A percentile compares a stretch with the other conserved stretches of the same genome.
phyloP scores from a whole-genome alignment of 2,888 invertebrate species.

The Amiota mariae region DNA sequence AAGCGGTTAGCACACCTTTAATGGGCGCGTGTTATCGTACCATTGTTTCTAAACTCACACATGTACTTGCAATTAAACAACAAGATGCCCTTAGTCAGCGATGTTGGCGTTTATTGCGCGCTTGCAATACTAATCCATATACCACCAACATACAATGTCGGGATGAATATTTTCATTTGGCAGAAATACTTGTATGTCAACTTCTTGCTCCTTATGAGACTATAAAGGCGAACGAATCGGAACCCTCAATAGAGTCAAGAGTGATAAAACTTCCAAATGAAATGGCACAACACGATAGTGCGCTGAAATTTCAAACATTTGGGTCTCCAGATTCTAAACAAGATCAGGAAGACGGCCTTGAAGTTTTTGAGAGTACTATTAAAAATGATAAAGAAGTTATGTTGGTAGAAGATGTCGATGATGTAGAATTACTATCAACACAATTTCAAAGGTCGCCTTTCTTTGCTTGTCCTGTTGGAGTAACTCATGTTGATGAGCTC shows the following conservation, averaged over 20 bases:
- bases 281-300: slow-evolving; percentile 35
- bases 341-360: slow-evolving; percentile 24
- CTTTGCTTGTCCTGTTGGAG: slow-evolving; percentile 65
- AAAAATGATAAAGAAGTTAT: slow-evolving; percentile 27
- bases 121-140: slow-evolving; percentile 67
- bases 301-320: slow-evolving; percentile 41
- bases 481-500: slow-evolving; percentile 60
- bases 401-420: slow-evolving; percentile 59
- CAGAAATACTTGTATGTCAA: slow-evolving; percentile 70
- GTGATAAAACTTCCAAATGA: slow-evolving; percentile 57
- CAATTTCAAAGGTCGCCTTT: slow-evolving; percentile 59
- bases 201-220: slow-evolving; percentile 69
- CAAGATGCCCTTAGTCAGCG: slow-evolving; percentile 63
- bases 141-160: slow-evolving; percentile 66
- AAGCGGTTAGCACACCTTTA: slow-evolving; percentile 64
- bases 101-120: slow-evolving; percentile 69
- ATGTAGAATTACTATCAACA: slow-evolving; percentile 41
- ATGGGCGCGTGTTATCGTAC: slow-evolving; percentile 70
- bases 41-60: slow-evolving; percentile 68
- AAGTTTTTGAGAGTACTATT: background rate
- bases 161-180: slow-evolving; percentile 69
- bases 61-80: slow-evolving; percentile 71
- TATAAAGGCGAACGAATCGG: slow-evolving; percentile 54
- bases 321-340: background rate
- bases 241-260: slow-evolving; percentile 3